Evolutionary conservation across 1,140 invertebrate genomes (phyloP), one percentile per base, ranked within the genome.

Genomic region (Proctacanthus coquilletti): DNA sequence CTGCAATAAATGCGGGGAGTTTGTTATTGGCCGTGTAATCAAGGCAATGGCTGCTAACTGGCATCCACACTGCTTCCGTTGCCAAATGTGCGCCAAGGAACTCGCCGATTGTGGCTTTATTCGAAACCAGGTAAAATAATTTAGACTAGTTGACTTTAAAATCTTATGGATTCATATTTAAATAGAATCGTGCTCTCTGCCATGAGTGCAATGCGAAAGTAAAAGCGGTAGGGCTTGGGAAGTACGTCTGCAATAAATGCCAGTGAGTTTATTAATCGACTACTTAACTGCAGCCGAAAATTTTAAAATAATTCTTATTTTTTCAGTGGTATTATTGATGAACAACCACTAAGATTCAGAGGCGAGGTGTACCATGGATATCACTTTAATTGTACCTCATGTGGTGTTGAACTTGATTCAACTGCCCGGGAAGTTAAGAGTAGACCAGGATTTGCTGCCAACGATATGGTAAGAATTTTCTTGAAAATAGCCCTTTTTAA

Each of bases 31-130:
- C 0, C 74, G 95, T 39, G 96, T 99, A 1, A 99, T 99, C 45
- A 98, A 98, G 61, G 96, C 96, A 2, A 96, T 99, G 89, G 95
- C 96, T 53, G 77, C 84, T 3, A 96, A 85, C 57, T 99, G 95
- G 95, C 96, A 99, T 66, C 92, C 94, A 2, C 72, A 79, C 37
- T 99, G 96, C 62, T 99, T 99, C 68, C 75, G 83, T 3, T 99
- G 96, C 62, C 84, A 97, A 58, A 70, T 91, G 47, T 99, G 96
- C 56, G 70, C 74, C 40, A 77, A 79, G 42, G 80, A 91, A 63
- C 61, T 99, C 39, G 92, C 95, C 23, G 96, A 99, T 63, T 75
- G 84, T 36, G 96, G 96, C 11, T 99, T 99, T 56, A 93, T 97
- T 44, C 88, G 92, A 53, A 91, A 94, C 62, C 83, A 83, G 39